Conservation (phyloP, 1,140 invertebrate species). For the Ruditapes philippinarum region DNA sequence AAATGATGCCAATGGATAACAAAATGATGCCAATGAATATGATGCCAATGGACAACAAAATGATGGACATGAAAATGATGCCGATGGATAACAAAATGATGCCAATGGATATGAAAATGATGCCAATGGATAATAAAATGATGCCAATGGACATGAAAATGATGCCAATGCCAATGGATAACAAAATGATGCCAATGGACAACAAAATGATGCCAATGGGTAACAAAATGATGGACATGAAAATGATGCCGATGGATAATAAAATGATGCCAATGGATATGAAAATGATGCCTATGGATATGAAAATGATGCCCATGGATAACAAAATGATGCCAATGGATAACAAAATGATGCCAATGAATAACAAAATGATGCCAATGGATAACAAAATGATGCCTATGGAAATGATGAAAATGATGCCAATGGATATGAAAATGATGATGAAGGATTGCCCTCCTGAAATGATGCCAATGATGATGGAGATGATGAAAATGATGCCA, state of each 20-base stretch:
- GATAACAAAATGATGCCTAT: conserved; percentile 19
- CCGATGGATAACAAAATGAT: conserved; percentile 9
- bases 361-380: conserved; percentile 21
- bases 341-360: conserved; percentile 13
- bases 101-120: conserved; percentile 7
- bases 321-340: conserved; percentile 16
- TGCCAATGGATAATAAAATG: conserved; percentile 10
- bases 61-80: conserved; percentile 24
- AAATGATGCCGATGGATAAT: conserved; percentile 8
- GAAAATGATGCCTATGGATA: conserved; percentile 12
- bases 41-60: conserved; percentile 6
- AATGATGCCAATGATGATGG: not conserved
- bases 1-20: conserved; percentile 12
- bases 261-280: conserved; percentile 30
- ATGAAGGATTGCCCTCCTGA: too few species aligned
- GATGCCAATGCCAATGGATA: not conserved
- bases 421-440: conserved; percentile 22
- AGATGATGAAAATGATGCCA: conserved; percentile 2
- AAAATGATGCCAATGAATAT: conserved; percentile 28
- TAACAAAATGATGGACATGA: not conserved
- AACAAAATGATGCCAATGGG: conserved; percentile 11
- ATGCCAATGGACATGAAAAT: conserved; percentile 20
- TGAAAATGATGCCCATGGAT: conserved; percentile 21
- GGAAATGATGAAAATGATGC: conserved; percentile 35
- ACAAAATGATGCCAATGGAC: conserved; percentile 19